Evolutionary conservation across 1,140 invertebrate species (phyloP).

Genomic region (Lepidotrigona ventralis): DNA sequence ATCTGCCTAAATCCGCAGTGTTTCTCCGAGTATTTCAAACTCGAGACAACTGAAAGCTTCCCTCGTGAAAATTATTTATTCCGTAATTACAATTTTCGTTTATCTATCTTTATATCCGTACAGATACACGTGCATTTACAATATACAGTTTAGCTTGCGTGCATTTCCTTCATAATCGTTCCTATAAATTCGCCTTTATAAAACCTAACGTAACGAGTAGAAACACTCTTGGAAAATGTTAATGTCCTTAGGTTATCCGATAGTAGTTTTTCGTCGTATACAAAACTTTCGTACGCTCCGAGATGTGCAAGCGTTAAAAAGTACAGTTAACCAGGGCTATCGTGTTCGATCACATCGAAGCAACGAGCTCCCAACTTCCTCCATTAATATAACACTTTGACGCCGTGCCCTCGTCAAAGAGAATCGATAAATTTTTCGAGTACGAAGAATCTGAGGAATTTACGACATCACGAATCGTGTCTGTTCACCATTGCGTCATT

Average conservation of each 20-base stretch:
- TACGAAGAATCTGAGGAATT: background rate
- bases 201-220: constrained; percentile 4
- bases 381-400: background rate
- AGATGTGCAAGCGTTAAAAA: constrained; percentile 39
- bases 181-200: background rate
- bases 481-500: too few relatives aligned
- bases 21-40: too few relatives aligned
- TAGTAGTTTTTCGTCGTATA: background rate
- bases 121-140: constrained; percentile 25
- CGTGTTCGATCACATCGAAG: constrained; percentile 12
- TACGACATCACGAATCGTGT: background rate
- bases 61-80: constrained; percentile 34
- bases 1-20: background rate
- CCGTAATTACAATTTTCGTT: constrained; percentile 21
- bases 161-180: background rate
- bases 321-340: background rate
- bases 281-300: background rate
- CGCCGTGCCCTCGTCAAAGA: background rate
- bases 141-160: constrained; percentile 12
- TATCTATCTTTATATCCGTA: constrained; percentile 1
- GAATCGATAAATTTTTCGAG: background rate
- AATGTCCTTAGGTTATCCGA: background rate
- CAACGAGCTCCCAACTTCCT: background rate
- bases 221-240: constrained; percentile 16
- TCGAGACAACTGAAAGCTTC: background rate